Base-by-base conservation (phyloP, 2,888 invertebrate genomes). In the Hoplodrina ambigua region DNA sequence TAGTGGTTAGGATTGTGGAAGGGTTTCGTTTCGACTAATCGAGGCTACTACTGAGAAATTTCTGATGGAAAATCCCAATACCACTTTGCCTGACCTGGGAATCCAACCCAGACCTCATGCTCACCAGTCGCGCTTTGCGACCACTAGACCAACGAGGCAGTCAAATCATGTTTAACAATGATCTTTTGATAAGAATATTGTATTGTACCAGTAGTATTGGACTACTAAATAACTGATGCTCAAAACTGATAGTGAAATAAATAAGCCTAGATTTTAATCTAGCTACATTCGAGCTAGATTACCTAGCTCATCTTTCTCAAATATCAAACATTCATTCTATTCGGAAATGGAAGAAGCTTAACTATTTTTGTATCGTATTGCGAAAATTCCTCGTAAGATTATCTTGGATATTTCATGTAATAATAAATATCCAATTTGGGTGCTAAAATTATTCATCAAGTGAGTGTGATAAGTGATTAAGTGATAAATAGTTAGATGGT, bases 321-420 rank as follows among this genome's bases (percentile, higher is more conserved):
- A 66, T 17, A 75, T 61, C 13, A 74, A 73, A 74, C 30, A 74
- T 72, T 73, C 11, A 73, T 60, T 37, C 52, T 10, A 19, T 7
- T 11, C n/a, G 25, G 44, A 67, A 65, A 20, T 57, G 15, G 20
- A 37, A 46, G 13, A 57, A 52, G 5, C 13, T 57, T 46, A 37
- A 63, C 4, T 15, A 56, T 49, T 54, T 65, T 11, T 30, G 57
- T 5, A 25, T 54, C 11, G 30, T 30, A 15, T 50, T 25, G 33
- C 41, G 17, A 50, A 56, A 50, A 30, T 20, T 46, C 33, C 46
- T 44, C 2, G 8, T 2, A n/a, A 46, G 37, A 19, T 57, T 30
- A 7, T 8, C 11, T 30, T 53, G 13, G 17, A 13, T 33, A 52
- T 37, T n/a, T 50, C 44, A 44, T 44, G 13, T 44, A 2, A 37